Conservation (phyloP, 92 coral and sea anemone species). For the Parazoanthus darwini region DNA sequence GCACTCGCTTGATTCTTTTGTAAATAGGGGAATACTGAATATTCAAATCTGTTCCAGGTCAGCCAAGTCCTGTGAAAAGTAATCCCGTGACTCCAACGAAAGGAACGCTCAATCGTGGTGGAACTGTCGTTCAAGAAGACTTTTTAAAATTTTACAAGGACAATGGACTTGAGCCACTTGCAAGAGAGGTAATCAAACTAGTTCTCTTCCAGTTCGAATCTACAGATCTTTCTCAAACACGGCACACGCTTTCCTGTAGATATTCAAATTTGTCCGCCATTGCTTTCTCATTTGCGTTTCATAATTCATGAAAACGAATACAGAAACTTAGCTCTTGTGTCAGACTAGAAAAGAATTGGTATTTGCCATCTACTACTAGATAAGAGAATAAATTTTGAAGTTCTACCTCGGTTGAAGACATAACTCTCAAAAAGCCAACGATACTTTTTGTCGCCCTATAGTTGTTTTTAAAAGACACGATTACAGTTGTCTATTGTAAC, state of each 20-base stretch:
- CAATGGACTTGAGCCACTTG: conserved; percentile 71
- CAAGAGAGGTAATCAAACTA: conserved; percentile 70
- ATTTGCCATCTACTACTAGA: not conserved
- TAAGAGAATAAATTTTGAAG: not conserved
- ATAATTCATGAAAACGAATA: conserved; percentile 62
- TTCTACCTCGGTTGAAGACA: not conserved
- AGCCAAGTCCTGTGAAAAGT: conserved; percentile 88
- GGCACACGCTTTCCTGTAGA: conserved; percentile 44
- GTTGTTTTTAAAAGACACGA: conserved; percentile 4
- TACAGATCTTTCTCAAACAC: conserved; percentile 43
- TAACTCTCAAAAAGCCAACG: not conserved
- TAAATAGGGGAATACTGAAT: conserved; percentile 66
- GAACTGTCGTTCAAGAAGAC: conserved; percentile 66
- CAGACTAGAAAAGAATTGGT: not conserved
- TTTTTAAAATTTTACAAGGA: conserved; percentile 75
- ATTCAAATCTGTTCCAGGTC: conserved; percentile 85
- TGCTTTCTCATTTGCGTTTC: conserved; percentile 49
- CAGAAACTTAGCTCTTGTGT: conserved; percentile 27
- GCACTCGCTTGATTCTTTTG: conserved; percentile 25
- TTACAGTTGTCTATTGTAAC: conserved; percentile 16
- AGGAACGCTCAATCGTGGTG: conserved; percentile 67
- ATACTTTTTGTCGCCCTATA: not conserved
- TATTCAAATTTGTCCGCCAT: conserved; percentile 55
- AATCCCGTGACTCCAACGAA: conserved; percentile 75
- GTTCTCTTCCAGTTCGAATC: not conserved